These are phyloP conservation scores for Ferrisia virgata DNA, from an alignment of 2,888 invertebrate genomes.

Conservation along the genomic window DNA sequence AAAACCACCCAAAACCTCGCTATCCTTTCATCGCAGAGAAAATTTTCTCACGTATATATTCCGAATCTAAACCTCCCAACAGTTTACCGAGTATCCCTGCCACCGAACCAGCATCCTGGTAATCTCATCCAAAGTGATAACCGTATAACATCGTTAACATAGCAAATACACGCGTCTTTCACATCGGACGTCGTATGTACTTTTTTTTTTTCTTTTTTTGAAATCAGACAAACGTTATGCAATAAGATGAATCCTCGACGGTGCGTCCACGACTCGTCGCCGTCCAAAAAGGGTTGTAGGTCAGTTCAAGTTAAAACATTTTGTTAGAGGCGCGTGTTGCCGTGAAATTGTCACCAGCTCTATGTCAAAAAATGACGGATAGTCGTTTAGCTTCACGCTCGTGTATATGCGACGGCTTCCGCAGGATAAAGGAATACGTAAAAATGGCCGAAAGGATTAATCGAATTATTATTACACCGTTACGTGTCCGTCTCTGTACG, in stretches of 20 bases:
- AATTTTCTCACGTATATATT: no score
- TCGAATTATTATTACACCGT: slow-evolving; percentile 34
- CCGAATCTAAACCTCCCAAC: no score
- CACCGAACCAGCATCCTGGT: background rate
- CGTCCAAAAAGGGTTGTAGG: slow-evolving; percentile 34
- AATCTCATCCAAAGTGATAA: background rate
- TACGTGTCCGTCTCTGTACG: background rate
- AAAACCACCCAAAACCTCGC: no score
- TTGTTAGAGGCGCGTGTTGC: slow-evolving; percentile 32
- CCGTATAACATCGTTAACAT: slow-evolving; percentile 14
- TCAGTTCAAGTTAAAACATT: slow-evolving; percentile 25
- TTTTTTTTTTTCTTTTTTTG: background rate
- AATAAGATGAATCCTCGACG: background rate
- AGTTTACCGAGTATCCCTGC: no score
- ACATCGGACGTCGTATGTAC: no score
- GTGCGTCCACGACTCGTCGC: background rate
- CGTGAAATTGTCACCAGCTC: slow-evolving; percentile 43
- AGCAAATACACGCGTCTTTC: background rate
- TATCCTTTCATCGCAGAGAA: no score
- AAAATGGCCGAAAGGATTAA: slow-evolving; percentile 38
- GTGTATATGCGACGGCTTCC: background rate
- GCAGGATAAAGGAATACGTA: background rate
- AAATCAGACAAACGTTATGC: slow-evolving; percentile 21
- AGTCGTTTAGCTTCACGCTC: slow-evolving; percentile 9
- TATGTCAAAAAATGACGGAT: slow-evolving; percentile 43